Conservation (phyloP, 2,797 vertebrate genomes). For the Sebastes trivittatus region DNA sequence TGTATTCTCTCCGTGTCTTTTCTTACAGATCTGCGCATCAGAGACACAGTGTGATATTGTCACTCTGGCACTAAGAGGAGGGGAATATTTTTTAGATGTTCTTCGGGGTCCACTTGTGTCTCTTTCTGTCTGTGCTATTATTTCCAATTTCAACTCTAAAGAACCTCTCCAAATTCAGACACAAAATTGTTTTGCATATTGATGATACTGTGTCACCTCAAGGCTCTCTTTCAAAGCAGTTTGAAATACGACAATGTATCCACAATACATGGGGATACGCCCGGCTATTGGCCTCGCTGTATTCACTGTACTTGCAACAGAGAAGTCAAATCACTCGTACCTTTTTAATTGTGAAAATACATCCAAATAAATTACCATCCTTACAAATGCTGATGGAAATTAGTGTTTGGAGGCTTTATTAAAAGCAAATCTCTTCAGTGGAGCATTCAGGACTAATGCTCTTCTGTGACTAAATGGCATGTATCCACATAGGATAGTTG, state of each 20-base stretch:
- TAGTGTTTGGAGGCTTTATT: constrained; percentile 17
- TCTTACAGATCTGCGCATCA: constrained; percentile 5
- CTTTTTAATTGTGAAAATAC: background rate
- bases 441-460: constrained; percentile 12
- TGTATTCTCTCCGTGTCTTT: background rate
- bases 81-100: constrained; percentile 5
- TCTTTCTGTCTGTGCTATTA: background rate
- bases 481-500: background rate
- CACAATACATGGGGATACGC: background rate
- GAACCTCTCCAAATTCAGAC: constrained; percentile 14
- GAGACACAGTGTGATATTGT: background rate
- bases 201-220: constrained; percentile 10
- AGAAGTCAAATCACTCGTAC: background rate
- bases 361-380: background rate
- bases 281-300: background rate
- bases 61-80: background rate
- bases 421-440: constrained; percentile 8
- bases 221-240: background rate
- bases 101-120: constrained; percentile 6
- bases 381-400: background rate
- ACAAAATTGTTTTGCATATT: constrained; percentile 31
- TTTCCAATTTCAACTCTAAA: constrained; percentile 19
- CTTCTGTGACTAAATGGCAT: constrained; percentile 7
- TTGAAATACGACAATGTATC: background rate
- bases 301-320: background rate